Evolutionary conservation across 2,888 invertebrate genomes (phyloP), one percentile per base, ranked within the genome.

Genomic region (Argyresthia goedartella): DNA sequence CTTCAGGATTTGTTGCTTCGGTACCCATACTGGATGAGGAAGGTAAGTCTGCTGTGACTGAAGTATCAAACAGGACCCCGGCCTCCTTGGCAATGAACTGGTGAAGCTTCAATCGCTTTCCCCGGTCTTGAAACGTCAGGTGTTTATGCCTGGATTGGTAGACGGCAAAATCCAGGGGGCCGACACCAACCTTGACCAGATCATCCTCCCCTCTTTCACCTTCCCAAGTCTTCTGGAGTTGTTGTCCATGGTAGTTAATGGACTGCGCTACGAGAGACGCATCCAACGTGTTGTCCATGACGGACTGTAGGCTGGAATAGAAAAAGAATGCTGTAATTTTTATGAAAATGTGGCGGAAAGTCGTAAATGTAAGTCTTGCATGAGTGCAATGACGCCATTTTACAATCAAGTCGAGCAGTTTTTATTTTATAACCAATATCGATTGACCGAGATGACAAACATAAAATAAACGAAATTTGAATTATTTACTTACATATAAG

Each of bases 41-140:
- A 35, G 88, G 86, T 15, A 78, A 66, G 59, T 88, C 87, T 56
- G 88, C 87, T 64, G 71, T 70, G 39, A 84, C 69, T 36, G 77
- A 88, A 57, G 76, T 71, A 71, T 88, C 91, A 71, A 93, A 97
- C 58, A 97, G 85, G 50, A 92, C 88, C 66, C 90, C 90, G 1
- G 95, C 94, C 77, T 96, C 96, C 66, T 93, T 93, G 9, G 93
- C 93, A 63, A 96, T 90, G 76, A 97, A 96, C 67, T 95, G 94
- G 68, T 95, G 95, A 44, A 97, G 84, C 69, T 95, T 95, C 52
- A 95, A 76, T 16, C 95, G 88, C 71, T 95, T 95, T 0, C 93
- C 92, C 55, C 95, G 90, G 74, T 95, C 95, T 75, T 94, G 93
- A 74, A 95, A 95, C 52, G 93, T 92, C 43, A 95, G 88, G 62